Percentiles rank a stretch among this genome's conserved stretches.
Conservation (phyloP, 2,888 invertebrate species). For the Cyrtodaria siliqua region DNA sequence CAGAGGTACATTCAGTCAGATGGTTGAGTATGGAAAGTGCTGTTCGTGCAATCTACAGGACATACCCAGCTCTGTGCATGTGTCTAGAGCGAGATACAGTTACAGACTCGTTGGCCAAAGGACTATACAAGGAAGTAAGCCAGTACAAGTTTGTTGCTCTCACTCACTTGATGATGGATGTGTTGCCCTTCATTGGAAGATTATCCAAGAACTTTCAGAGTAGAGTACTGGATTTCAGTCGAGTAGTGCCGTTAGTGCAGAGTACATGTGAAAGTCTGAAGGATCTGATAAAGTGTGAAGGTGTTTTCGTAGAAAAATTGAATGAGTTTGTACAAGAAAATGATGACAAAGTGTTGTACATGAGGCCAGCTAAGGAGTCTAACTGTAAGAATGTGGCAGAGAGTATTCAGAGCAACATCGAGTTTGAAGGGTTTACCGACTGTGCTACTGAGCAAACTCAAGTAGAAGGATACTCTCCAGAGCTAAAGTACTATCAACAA, state of each 20-base stretch:
- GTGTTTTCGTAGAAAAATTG: slow-evolving; percentile 25
- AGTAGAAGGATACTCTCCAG: no score
- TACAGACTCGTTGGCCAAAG: slow-evolving; percentile 39
- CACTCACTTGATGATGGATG: slow-evolving; percentile 60
- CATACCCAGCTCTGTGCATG: slow-evolving; percentile 48
- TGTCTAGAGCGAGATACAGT: slow-evolving; percentile 40
- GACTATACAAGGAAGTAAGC: slow-evolving; percentile 41
- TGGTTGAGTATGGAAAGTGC: slow-evolving; percentile 60
- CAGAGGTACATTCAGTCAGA: slow-evolving; percentile 53
- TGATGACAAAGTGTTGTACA: no score
- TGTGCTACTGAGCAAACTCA: no score
- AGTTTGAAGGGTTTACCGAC: no score
- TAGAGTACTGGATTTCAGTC: slow-evolving; percentile 41
- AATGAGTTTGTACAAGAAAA: no score
- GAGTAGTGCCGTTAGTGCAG: slow-evolving; percentile 29
- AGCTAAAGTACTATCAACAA: no score
- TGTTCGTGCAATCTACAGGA: slow-evolving; percentile 47
- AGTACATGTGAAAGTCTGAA: slow-evolving; percentile 35
- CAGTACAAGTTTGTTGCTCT: slow-evolving; percentile 54
- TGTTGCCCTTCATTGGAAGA: slow-evolving; percentile 40
- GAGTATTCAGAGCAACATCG: no score
- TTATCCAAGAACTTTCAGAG: slow-evolving; percentile 37
- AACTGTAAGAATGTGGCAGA: no score
- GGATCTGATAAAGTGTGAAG: slow-evolving; percentile 21
- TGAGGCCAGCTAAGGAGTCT: no score